Evolutionary conservation across 2,113 vertebrate genomes (phyloP).

Genomic region (Petromus typicus): DNA sequence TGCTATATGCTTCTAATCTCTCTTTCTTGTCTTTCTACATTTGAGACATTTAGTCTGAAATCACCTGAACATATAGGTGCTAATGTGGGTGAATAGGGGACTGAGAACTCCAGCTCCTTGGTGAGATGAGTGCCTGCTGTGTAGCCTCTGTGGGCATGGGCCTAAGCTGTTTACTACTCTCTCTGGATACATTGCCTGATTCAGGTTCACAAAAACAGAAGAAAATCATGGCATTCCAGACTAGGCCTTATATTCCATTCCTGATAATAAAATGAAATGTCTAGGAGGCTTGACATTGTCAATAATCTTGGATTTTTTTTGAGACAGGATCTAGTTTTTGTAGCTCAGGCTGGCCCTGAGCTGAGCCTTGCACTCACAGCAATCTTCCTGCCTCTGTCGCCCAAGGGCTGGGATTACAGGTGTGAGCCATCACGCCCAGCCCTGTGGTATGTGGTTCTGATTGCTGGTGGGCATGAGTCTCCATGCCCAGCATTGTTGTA

Average conservation of each 20-base stretch:
- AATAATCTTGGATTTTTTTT: neutral
- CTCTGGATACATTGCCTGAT: neutral
- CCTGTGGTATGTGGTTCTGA: no score
- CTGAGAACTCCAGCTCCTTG: slow-evolving; percentile 1
- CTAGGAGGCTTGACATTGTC: neutral
- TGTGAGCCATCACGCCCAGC: no score
- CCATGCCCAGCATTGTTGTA: no score
- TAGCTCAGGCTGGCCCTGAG: no score
- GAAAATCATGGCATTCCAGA: slow-evolving; percentile 38
- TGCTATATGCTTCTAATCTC: neutral
- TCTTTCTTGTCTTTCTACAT: slow-evolving; percentile 5
- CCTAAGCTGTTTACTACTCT: neutral
- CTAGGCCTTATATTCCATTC: neutral
- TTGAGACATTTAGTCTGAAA: slow-evolving; percentile 28
- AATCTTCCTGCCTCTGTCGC: no score
- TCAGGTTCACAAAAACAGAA: slow-evolving; percentile 10
- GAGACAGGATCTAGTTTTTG: no score
- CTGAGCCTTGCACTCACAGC: no score
- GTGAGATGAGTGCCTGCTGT: neutral
- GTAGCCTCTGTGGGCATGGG: neutral
- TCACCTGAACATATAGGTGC: neutral
- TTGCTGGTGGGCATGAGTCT: no score
- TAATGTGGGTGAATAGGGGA: neutral
- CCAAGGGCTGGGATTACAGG: no score
- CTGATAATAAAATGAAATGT: slow-evolving; percentile 43